Conservation (phyloP, 2,113 vertebrate species). For the Prionailurus bengalensis region DNA sequence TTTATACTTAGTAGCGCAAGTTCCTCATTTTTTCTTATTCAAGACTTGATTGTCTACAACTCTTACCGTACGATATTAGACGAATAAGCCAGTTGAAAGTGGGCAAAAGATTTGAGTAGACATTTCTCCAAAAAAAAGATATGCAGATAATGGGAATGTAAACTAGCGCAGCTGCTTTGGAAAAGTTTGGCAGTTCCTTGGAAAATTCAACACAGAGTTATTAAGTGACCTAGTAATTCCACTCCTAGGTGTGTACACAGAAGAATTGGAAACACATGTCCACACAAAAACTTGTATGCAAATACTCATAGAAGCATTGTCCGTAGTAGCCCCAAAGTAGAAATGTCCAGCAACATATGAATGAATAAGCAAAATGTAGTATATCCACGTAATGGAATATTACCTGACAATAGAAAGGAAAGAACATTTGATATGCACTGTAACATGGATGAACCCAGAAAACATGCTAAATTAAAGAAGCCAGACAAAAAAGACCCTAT, state of each 20-base stretch:
- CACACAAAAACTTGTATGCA: neutral
- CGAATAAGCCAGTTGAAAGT: neutral
- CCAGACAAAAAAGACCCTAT: neutral
- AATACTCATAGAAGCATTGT: neutral
- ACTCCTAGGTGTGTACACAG: neutral
- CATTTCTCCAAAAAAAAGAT: neutral
- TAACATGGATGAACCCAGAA: neutral
- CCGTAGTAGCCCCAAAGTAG: neutral
- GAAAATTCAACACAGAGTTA: neutral
- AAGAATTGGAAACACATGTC: neutral
- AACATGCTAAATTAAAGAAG: neutral
- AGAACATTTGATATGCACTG: neutral
- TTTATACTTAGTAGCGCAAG: neutral
- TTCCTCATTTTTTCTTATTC: neutral
- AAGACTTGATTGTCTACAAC: neutral
- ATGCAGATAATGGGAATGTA: neutral
- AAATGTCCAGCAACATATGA: neutral
- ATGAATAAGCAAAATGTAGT: neutral
- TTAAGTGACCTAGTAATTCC: constrained; percentile 9
- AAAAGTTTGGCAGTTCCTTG: neutral
- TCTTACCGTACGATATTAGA: neutral
- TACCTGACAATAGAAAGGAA: neutral
- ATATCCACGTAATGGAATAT: neutral
- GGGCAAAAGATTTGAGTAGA: neutral
- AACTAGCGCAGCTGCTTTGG: neutral